Base-by-base conservation (phyloP, 2,113 vertebrate species). In the Dicrurus megarhynchus region DNA sequence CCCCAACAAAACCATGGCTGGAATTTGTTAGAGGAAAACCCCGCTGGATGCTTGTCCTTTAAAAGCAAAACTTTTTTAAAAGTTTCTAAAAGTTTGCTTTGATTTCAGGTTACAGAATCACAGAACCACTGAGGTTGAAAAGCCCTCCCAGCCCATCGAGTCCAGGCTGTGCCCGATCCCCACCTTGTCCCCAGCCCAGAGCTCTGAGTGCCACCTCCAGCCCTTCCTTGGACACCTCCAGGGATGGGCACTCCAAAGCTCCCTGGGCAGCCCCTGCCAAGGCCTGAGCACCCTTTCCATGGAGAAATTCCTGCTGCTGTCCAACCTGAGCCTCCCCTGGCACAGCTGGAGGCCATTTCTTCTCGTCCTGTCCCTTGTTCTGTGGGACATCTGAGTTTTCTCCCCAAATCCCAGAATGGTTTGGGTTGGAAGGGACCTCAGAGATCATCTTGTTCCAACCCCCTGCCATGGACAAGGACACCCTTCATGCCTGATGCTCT, bases 91-190 rank as follows among this genome's bases (percentile, higher is more conserved):
- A 84, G 68, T 61, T 89, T 37, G 61, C 27, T 69, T 55, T 70
- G 63, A 20, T 70, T 4, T 69, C 30, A 32, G n/a, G 26, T 35
- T 16, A 19, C 7, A 20, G 56, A 55, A 39, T 37, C 22, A 6
- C 32, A 11, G 67, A 5, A 14, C 33, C 12, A 4, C 5, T 37
- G 49, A 83, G 47, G 26, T 0, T 77, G 42, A 32, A 33, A 61
- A 56, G 26, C 7, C 7, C 26, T 53, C 9, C 24, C 33, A 60
- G 46, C 1, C 11, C 53, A 5, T 3, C 1, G 2, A 39, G 44
- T 9, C 33, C 19, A 16, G 16, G 3, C 46, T 67, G 60, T 65
- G 32, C 49, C 49, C 0, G 0, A 16, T 52, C 1, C 52, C 17
- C 26, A 32, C 21, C 44, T 23, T 39, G 16, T 35, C 35, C 21